Evolutionary conservation across 2,888 invertebrate genomes (phyloP).

Genomic region (Gortyna flavago): DNA sequence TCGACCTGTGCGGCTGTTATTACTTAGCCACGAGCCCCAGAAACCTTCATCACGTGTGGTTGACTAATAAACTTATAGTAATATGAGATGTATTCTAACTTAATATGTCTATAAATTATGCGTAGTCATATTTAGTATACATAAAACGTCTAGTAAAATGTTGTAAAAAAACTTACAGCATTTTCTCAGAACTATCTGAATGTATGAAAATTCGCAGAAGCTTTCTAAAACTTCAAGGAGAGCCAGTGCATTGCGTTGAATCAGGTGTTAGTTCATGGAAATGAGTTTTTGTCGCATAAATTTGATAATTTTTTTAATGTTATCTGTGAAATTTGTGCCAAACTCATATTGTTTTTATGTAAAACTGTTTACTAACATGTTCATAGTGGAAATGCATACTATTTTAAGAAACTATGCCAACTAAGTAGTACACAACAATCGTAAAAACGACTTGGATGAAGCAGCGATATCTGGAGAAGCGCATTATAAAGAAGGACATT

Average conservation of each 20-base stretch:
- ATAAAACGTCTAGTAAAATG: conserved; percentile 34
- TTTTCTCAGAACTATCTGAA: conserved; percentile 36
- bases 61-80: neutral
- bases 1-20: no score
- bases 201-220: conserved; percentile 49
- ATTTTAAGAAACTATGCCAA: neutral
- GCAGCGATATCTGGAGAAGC: neutral
- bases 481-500: neutral
- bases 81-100: conserved; percentile 33
- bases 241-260: conserved; percentile 13
- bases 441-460: no score
- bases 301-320: neutral
- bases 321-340: neutral
- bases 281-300: neutral
- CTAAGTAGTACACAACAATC: neutral
- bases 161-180: conserved; percentile 9
- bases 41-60: neutral
- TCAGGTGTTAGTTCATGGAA: conserved; percentile 28
- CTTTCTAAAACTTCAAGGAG: conserved; percentile 36
- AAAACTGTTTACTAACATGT: neutral
- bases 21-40: neutral
- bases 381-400: no score
- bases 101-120: conserved; percentile 51
- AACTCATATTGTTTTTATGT: neutral
- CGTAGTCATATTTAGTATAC: conserved; percentile 26